Base-by-base conservation (phyloP, 2,113 vertebrate species). In the Toxostoma redivivum region DNA sequence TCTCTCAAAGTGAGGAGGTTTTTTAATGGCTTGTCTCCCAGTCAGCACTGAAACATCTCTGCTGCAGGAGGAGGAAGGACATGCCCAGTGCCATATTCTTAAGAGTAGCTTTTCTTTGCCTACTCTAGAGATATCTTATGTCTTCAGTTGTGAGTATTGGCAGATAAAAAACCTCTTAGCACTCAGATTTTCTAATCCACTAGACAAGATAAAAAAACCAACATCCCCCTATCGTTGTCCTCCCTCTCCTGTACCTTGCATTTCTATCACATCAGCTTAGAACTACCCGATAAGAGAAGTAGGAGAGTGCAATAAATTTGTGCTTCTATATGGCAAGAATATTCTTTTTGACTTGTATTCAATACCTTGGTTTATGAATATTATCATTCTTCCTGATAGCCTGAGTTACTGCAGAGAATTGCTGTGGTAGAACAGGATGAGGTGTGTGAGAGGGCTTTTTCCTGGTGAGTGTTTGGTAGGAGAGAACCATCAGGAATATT, bases 291-390 rank as follows among this genome's bases (percentile, higher is more conserved):
- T 95, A 93, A 83, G 72, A 67, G 66, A 78, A 84, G 69, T 7
- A 58, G 70, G 83, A 76, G 53, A 15, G 30, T 66, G 70, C 58
- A 50, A 77, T 88, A 50, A 73, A 51, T 89, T 58, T 73, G 15
- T 78, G 77, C 51, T 92, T 90, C 65, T 92, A 12, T 74, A 61
- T 30, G 33, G 81, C 23, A 82, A 60, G 67, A 88, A 80, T 94
- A 86, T 91, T 93, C 84, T 58, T 71, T 86, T 82, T 80, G 84
- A 73, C 62, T 95, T 45, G 20, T 89, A 50, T 78, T 94, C 76
- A 78, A 44, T 92, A 64, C 37, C 33, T 48, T 31, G n/a, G 33
- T 80, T 95, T 93, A 73, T 90, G 72, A 85, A 62, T n/a, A 50
- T 82, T 92, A 69, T 92, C 60, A 35, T 81, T 93, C 76, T 93